phyloP scores from a whole-genome alignment of 1,140 invertebrate species.

The Pygmarrhopalites habei region DNA sequence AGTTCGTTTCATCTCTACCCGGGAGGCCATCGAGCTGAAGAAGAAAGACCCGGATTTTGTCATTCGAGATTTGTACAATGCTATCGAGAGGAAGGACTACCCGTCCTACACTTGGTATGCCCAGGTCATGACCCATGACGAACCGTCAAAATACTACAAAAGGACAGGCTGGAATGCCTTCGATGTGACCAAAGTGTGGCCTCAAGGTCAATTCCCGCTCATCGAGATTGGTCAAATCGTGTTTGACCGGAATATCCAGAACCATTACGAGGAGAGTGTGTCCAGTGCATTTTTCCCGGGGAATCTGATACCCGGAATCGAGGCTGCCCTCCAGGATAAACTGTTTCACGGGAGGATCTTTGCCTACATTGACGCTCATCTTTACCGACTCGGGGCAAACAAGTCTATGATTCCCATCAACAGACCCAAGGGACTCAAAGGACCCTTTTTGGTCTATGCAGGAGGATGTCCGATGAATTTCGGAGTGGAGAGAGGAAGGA shows the following conservation, averaged over 20 bases:
- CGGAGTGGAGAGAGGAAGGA: no score
- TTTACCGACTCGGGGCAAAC: no score
- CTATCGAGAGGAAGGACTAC: conserved; percentile 59
- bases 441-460: no score
- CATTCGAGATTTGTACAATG: conserved; percentile 61
- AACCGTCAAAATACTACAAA: conserved; percentile 56
- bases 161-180: conserved; percentile 17
- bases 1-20: conserved; percentile 49
- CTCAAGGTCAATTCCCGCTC: conserved; percentile 50
- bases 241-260: conserved; percentile 41
- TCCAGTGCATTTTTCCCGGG: no score
- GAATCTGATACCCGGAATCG: no score
- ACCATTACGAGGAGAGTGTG: no score
- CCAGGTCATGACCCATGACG: conserved; percentile 60
- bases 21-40: conserved; percentile 47
- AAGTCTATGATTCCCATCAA: no score
- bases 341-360: no score
- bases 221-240: conserved; percentile 52
- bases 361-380: no score
- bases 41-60: conserved; percentile 62
- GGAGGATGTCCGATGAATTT: no score
- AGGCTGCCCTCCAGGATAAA: no score
- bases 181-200: conserved; percentile 44
- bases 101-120: conserved; percentile 60
- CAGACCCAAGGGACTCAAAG: no score